Conservation (phyloP, 2,888 invertebrate genomes). For the Yponomeuta sedellus region DNA sequence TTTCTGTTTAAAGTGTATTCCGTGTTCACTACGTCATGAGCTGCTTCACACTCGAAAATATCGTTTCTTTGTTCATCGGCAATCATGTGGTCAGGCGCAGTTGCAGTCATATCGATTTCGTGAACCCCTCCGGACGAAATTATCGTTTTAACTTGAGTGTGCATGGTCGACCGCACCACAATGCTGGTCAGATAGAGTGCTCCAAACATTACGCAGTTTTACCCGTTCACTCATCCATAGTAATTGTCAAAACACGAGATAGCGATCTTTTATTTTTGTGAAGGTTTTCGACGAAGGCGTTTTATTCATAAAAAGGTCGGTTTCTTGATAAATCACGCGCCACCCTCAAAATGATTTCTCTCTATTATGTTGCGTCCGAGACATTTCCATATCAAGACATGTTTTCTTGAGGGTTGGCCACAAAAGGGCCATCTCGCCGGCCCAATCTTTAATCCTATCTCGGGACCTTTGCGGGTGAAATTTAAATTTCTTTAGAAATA, state of each 20-base stretch:
- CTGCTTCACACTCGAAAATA: slow-evolving; percentile 5
- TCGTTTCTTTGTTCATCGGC: slow-evolving; percentile 17
- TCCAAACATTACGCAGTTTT: slow-evolving; percentile 51
- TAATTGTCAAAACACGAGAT: slow-evolving; percentile 42
- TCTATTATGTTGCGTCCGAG: slow-evolving; percentile 66
- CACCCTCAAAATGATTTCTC: slow-evolving; percentile 68
- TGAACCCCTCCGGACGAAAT: slow-evolving; percentile 44
- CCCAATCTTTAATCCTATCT: slow-evolving; percentile 78
- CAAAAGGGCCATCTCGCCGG: slow-evolving; percentile 73
- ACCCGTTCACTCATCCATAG: slow-evolving; percentile 55
- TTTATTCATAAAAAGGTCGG: slow-evolving; percentile 48
- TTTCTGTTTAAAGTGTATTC: slow-evolving; percentile 6
- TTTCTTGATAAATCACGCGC: slow-evolving; percentile 63
- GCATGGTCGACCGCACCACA: slow-evolving; percentile 57
- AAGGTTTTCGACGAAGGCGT: neutral
- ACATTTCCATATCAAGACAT: slow-evolving; percentile 77
- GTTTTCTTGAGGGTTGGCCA: slow-evolving; percentile 76
- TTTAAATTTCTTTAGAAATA: slow-evolving; percentile 78
- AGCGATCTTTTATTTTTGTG: slow-evolving; percentile 21
- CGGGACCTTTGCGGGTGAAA: slow-evolving; percentile 73
- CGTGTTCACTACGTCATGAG: slow-evolving; percentile 9
- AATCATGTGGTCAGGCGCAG: slow-evolving; percentile 28
- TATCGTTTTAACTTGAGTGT: slow-evolving; percentile 59
- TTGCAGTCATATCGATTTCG: slow-evolving; percentile 42
- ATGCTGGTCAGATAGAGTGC: slow-evolving; percentile 48